phyloP scores from a whole-genome alignment of 2,797 vertebrate genomes.

The Muscicapa comitata region DNA sequence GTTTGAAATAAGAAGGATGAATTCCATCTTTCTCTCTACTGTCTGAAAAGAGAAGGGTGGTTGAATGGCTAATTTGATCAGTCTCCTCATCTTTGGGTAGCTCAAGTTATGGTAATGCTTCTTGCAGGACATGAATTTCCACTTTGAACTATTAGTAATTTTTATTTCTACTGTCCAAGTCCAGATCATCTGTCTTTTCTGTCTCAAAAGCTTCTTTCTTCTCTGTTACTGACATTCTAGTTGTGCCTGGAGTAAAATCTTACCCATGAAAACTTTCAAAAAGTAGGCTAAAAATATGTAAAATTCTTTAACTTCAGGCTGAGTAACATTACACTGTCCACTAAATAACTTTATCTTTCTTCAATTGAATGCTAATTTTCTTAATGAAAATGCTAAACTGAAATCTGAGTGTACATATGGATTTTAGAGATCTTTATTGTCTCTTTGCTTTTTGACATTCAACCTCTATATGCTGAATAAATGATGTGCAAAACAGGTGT shows the following conservation, averaged over 20 bases:
- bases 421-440: background rate
- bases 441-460: background rate
- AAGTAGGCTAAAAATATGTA: background rate
- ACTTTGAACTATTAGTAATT: background rate
- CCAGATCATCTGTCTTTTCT: background rate
- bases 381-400: background rate
- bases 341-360: background rate
- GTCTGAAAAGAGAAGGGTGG: background rate
- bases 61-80: background rate
- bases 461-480: background rate
- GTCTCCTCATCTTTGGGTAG: background rate
- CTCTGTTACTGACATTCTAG: background rate
- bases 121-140: background rate
- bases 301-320: background rate
- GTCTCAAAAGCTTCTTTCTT: background rate
- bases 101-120: background rate
- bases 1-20: background rate
- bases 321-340: background rate
- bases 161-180: background rate
- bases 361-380: background rate
- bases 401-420: background rate
- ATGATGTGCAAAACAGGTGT: background rate
- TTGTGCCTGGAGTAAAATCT: background rate
- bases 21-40: background rate
- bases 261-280: background rate